Evolutionary conservation across 2,888 invertebrate species (phyloP).

Genomic region (Timema podura): DNA sequence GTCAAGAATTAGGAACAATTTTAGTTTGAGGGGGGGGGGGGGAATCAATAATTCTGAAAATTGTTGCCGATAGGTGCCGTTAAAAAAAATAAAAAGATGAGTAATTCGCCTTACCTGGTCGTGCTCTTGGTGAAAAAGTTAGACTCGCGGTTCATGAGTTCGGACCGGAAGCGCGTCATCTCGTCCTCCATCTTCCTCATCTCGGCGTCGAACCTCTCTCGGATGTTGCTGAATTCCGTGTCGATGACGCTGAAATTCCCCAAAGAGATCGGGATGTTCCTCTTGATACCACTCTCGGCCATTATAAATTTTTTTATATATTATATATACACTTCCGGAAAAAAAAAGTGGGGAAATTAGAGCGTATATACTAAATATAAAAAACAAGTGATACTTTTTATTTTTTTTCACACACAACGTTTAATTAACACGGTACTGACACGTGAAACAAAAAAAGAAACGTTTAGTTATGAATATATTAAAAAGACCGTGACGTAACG

Average conservation of each 20-base stretch:
- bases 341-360: too few relatives aligned
- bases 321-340: too few relatives aligned
- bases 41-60: not conserved
- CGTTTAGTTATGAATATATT: too few relatives aligned
- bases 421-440: too few relatives aligned
- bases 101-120: conserved; percentile 61
- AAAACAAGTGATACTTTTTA: too few relatives aligned
- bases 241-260: conserved; percentile 95
- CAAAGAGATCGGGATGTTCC: conserved; percentile 89
- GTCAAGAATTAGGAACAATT: not conserved
- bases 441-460: too few relatives aligned
- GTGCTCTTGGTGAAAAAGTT: conserved; percentile 88
- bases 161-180: conserved; percentile 91
- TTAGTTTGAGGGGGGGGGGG: not conserved
- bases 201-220: conserved; percentile 92
- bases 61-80: not conserved
- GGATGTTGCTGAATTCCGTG: conserved; percentile 93
- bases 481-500: too few relatives aligned
- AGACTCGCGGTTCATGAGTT: conserved; percentile 88
- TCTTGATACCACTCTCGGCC: conserved; percentile 80
- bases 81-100: not conserved
- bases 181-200: conserved; percentile 99
- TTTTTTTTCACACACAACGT: too few relatives aligned
- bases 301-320: conserved; percentile 43
- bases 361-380: too few relatives aligned